Conservation (phyloP, 1,140 invertebrate species). For the Polypedilum pembai region DNA sequence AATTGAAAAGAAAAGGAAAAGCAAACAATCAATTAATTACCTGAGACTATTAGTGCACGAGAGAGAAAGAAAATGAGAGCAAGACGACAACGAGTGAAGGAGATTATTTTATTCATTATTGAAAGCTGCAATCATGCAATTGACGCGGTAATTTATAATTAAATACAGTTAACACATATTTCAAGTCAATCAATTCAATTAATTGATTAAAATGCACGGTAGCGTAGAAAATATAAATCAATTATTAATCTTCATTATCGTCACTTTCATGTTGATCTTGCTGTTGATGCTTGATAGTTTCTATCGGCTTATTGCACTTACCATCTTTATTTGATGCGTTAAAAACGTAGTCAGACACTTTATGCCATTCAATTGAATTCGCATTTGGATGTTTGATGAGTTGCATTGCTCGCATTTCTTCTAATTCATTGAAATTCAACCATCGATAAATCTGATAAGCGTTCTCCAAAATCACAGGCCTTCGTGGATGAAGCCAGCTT, state of each 20-base stretch:
- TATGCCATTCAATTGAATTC: slow-evolving; percentile 55
- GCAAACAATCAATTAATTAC: slow-evolving; percentile 14
- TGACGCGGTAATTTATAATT: not conserved
- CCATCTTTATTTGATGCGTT: slow-evolving; percentile 61
- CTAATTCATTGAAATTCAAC: slow-evolving; percentile 56
- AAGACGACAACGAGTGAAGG: not conserved
- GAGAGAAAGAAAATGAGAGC: not conserved
- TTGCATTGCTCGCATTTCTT: slow-evolving; percentile 48
- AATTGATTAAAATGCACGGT: slow-evolving; percentile 12
- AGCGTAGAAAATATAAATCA: not conserved
- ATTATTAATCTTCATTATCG: slow-evolving; percentile 14
- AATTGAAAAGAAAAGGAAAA: not conserved
- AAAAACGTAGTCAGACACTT: slow-evolving; percentile 63
- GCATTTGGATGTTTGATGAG: slow-evolving; percentile 48
- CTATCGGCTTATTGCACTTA: slow-evolving; percentile 56
- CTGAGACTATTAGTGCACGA: not conserved
- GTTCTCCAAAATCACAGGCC: slow-evolving; percentile 65
- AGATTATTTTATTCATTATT: not conserved
- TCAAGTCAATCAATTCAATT: slow-evolving; percentile 3
- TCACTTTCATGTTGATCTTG: not conserved
- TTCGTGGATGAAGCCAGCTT: slow-evolving; percentile 68
- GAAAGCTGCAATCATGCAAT: slow-evolving; percentile 2
- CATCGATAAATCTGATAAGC: slow-evolving; percentile 64
- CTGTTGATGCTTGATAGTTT: not conserved
- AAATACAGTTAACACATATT: slow-evolving; percentile 7